Conservation (phyloP, 1,140 invertebrate species). For the Aphelenchoides besseyi region DNA sequence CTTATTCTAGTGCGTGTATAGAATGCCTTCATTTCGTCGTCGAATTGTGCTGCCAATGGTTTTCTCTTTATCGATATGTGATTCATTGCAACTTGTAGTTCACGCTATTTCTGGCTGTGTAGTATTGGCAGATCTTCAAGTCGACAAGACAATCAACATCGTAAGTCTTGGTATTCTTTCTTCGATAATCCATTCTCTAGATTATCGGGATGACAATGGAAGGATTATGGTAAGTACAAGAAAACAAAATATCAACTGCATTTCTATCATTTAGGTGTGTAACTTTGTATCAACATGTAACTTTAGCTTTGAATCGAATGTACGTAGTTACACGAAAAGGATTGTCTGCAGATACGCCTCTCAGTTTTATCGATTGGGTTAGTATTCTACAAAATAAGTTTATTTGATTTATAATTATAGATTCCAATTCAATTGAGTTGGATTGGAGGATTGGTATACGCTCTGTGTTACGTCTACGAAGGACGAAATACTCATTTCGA, state of each 20-base stretch:
- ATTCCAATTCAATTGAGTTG: background rate
- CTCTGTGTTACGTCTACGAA: conserved; percentile 10
- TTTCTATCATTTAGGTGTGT: too few relatives aligned
- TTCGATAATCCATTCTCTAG: background rate
- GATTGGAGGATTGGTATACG: conserved; percentile 1
- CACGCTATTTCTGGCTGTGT: background rate
- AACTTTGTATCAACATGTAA: conserved; percentile 3
- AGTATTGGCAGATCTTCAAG: background rate
- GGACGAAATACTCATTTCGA: conserved; percentile 9
- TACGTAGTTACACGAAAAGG: background rate
- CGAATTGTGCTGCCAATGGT: conserved; percentile 12
- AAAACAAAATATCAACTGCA: too few relatives aligned
- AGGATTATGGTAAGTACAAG: too few relatives aligned
- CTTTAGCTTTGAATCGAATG: conserved; percentile 6
- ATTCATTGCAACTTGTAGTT: background rate
- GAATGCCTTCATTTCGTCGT: conserved; percentile 8
- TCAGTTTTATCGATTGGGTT: background rate
- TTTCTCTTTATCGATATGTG: background rate
- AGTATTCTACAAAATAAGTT: background rate
- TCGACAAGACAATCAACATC: background rate
- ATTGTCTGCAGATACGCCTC: background rate
- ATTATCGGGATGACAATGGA: conserved; percentile 11
- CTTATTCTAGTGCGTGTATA: background rate
- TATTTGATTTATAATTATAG: background rate
- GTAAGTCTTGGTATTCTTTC: background rate